Evolutionary conservation across 2,888 invertebrate genomes (phyloP), one percentile per base, ranked within the genome.

Genomic region (Cantharis rufa): DNA sequence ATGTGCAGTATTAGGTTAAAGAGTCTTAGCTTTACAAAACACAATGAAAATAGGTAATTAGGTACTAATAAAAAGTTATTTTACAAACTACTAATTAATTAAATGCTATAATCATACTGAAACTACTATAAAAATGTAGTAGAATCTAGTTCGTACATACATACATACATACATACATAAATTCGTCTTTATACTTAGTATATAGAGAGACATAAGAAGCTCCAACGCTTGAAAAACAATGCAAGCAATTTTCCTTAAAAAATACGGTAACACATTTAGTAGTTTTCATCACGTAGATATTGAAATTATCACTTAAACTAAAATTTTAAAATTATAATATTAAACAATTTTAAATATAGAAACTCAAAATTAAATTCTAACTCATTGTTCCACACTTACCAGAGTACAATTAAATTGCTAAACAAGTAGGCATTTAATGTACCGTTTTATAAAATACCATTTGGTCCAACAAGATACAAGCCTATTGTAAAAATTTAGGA

Each of bases 1-100:
- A 83, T 84, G 82, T 84, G 83, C 86, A 85, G 84, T 86, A 86
- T 86, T 86, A 86, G 84, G 82, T 82, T 81, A 79, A 80, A 81
- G 80, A 82, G 78, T 81, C 71, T 68, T 78, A 80, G 76, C 77
- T 82, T 80, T 79, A 80, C 80, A 82, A 73, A 79, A 80, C 80
- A 80, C 81, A 74, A 81, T 70, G 77, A 78, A 70, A 79, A 72
- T 27, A 75, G 75, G 74, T 61, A 18, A 74, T 69, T 78, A 78
- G 73, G 71, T 78, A 68, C 70, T 71, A 71, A 69, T 24, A 24
- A 24, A 75, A 78, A 75, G 32, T 70, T 68, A 72, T 61, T 78
- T 72, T 62, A 77, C 62, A 63, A 70, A 71, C 15, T n/a, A 74
- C 70, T 74, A 78, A 75, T 72, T 73, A 69, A 21, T 70, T n/a